phyloP scores from a whole-genome alignment of 2,797 vertebrate genomes.

The Sebastes hubbsi region DNA sequence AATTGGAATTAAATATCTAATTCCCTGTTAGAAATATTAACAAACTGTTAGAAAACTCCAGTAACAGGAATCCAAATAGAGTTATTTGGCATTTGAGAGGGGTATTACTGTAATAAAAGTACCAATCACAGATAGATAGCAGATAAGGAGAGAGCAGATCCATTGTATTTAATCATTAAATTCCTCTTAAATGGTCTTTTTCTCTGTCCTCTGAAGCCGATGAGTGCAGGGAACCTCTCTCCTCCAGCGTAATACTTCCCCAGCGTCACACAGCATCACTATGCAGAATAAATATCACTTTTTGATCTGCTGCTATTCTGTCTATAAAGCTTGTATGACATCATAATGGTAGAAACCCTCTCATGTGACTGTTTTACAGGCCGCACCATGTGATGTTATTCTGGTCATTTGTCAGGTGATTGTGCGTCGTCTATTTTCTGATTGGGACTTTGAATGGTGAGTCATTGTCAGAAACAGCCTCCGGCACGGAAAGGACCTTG shows the following conservation, averaged over 20 bases:
- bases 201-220: not conserved
- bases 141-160: not conserved
- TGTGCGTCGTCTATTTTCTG: slow-evolving; percentile 39
- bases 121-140: not conserved
- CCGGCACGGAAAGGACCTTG: slow-evolving; percentile 31
- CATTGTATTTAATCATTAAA: not conserved
- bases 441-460: slow-evolving; percentile 46
- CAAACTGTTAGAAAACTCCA: not conserved
- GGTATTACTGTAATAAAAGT: not conserved
- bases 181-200: not conserved
- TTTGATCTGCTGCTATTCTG: slow-evolving; percentile 5
- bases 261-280: slow-evolving; percentile 1
- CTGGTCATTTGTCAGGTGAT: slow-evolving; percentile 59
- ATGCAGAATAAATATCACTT: not conserved
- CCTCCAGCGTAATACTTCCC: not conserved
- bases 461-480: slow-evolving; percentile 59
- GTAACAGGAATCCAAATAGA: not conserved
- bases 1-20: not conserved
- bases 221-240: not conserved
- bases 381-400: slow-evolving; percentile 68
- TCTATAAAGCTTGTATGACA: not conserved
- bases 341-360: not conserved
- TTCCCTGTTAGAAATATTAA: not conserved
- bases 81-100: not conserved
- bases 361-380: slow-evolving; percentile 48